A percentile compares a stretch with the other conserved stretches of the same genome.
These are phyloP conservation scores for Willisornis vidua DNA, from an alignment of 2,113 vertebrate genomes.

Conservation along the genomic window DNA sequence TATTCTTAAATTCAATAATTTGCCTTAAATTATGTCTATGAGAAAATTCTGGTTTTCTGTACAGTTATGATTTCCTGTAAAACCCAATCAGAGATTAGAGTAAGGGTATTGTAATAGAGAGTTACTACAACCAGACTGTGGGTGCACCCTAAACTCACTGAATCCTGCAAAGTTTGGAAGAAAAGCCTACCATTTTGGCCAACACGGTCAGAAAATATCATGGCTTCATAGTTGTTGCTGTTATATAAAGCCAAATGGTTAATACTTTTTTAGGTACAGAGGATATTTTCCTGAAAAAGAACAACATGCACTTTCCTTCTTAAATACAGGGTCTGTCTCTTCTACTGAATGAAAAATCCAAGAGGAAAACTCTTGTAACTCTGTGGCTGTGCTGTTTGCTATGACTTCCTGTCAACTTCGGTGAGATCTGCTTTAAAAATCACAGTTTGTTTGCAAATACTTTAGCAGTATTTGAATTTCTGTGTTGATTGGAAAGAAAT, in stretches of 20 bases:
- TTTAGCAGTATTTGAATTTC: not conserved
- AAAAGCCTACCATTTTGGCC: not conserved
- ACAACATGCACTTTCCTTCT: not conserved
- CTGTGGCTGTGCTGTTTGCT: not conserved
- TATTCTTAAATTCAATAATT: not conserved
- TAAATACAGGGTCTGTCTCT: not conserved
- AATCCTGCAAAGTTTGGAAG: not conserved
- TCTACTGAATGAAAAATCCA: not conserved
- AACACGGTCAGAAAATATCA: not conserved
- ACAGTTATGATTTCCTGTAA: not conserved
- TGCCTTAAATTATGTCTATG: not conserved
- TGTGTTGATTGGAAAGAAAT: constrained; percentile 11
- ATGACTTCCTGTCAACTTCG: not conserved
- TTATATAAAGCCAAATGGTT: not conserved
- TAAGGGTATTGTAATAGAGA: not conserved
- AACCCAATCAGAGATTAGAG: not conserved
- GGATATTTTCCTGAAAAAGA: not conserved
- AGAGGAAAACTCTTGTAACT: not conserved
- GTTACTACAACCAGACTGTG: not conserved
- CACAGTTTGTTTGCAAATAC: not conserved
- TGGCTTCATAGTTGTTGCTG: not conserved
- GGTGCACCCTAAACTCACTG: not conserved
- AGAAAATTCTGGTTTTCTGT: not conserved
- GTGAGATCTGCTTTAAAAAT: not conserved
- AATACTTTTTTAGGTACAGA: not conserved